These are phyloP conservation scores for Nannospalax galili DNA, from an alignment of 2,113 vertebrate species.

Conservation along the genomic window DNA sequence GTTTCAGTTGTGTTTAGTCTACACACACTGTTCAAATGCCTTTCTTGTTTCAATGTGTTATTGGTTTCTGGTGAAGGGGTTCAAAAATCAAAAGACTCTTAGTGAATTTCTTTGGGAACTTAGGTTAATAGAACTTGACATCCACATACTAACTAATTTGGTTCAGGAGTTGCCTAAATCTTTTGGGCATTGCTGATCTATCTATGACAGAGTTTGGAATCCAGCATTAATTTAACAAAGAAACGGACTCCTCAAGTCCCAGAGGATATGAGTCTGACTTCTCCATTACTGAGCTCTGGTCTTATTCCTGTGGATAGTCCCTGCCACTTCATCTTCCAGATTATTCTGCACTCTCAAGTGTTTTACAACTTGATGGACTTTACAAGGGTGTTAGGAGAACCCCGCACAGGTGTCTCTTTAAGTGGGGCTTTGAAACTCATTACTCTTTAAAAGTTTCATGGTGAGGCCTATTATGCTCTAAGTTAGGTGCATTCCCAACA, in stretches of 20 bases:
- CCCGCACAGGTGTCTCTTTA: background rate
- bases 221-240: background rate
- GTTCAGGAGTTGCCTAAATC: background rate
- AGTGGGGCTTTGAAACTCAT: background rate
- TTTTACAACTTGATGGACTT: background rate
- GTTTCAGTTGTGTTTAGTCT: background rate
- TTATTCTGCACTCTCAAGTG: background rate
- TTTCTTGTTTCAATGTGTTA: background rate
- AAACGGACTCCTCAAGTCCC: background rate
- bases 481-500: too few species aligned
- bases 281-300: background rate
- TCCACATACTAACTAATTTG: background rate
- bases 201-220: background rate
- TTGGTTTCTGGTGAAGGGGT: background rate
- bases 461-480: background rate
- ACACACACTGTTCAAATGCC: fast-evolving
- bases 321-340: background rate
- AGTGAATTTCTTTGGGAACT: background rate
- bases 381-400: background rate
- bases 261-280: background rate
- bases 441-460: background rate
- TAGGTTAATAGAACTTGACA: background rate
- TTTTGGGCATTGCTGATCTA: background rate
- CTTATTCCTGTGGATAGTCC: background rate
- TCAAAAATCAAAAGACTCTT: background rate